Evolutionary conservation across 1,140 invertebrate species (phyloP), one percentile per base, ranked within the genome.

Genomic region (Drosophila athabasca): DNA sequence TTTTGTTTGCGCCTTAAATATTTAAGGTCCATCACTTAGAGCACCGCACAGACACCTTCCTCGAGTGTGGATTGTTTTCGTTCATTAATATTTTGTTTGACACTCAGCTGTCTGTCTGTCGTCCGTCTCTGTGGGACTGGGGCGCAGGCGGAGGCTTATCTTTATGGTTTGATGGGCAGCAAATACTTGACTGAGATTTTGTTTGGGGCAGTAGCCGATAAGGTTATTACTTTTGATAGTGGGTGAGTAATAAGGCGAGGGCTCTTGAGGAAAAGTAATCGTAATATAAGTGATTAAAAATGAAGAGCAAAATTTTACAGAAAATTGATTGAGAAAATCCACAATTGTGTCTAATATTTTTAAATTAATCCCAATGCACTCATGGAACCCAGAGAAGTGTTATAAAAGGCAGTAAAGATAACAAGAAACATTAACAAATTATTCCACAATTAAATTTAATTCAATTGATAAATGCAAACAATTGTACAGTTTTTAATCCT

Each of bases 1-100:
- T 70, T 69, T 70, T 70, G 58, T 70, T 70, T 70, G 69, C 65
- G 65, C 67, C 57, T 66, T 70, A 52, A 70, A 70, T 58, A 69
- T 69, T 70, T 69, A 70, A 69, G 50, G 52, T 45, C 52, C 64
- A 66, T 66, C 61, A 46, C 29, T 19, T 19, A 19, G 17, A 19
- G 44, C 24, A 8, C n/a, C 13, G 11, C 19, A 49, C 19, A n/a
- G 55, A 77, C 46, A 77, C 71, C 58, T 67, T 62, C 31, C 11
- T 39, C 72, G 46, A 80, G 82, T 79, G 67, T 29, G 35, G 65
- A 70, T 85, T 52, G 71, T 52, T 55, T 72, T 64, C 57, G 60
- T 76, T 76, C 64, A 70, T 49, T 45, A 39, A 13, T 46, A 43
- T 35, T 35, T 77, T 75, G 65, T 62, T 85, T 85, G 78, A 73